phyloP scores from a whole-genome alignment of 2,888 invertebrate genomes.

The Plemyria rubiginata region DNA sequence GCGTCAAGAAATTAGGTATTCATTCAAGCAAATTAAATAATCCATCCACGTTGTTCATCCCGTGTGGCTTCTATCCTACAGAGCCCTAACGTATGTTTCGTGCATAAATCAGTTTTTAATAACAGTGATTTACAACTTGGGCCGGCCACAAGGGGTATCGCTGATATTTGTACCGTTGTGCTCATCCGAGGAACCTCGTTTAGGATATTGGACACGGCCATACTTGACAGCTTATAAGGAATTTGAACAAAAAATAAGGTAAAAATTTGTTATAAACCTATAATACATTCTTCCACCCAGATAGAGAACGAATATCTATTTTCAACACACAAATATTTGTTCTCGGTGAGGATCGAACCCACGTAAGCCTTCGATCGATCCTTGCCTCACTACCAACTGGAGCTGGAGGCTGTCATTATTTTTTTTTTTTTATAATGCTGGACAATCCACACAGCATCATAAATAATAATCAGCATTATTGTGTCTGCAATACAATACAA shows the following conservation, averaged over 20 bases:
- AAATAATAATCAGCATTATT: too few species aligned
- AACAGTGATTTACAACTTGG: slow-evolving; percentile 53
- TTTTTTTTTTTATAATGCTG: too few species aligned
- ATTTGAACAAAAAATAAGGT: slow-evolving; percentile 18
- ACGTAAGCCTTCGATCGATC: too few species aligned
- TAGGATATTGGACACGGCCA: slow-evolving; percentile 46
- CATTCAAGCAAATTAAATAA: neutral
- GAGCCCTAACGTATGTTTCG: slow-evolving; percentile 28
- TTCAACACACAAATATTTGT: too few species aligned
- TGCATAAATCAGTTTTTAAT: slow-evolving; percentile 57
- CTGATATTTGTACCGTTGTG: slow-evolving; percentile 32
- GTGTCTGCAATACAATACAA: too few species aligned
- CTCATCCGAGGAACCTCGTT: slow-evolving; percentile 39
- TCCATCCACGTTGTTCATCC: slow-evolving; percentile 1
- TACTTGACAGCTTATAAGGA: slow-evolving; percentile 32
- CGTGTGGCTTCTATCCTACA: neutral
- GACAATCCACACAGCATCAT: too few species aligned
- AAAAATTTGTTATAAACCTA: too few species aligned
- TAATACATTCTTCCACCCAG: too few species aligned
- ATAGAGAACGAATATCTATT: too few species aligned
- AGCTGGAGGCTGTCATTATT: too few species aligned
- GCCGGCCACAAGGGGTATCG: slow-evolving; percentile 41
- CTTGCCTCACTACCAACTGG: too few species aligned
- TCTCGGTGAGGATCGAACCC: too few species aligned
- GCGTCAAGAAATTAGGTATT: neutral